Evolutionary conservation across 2,797 vertebrate genomes (phyloP).

Genomic region (Schizothorax lantsangensis): DNA sequence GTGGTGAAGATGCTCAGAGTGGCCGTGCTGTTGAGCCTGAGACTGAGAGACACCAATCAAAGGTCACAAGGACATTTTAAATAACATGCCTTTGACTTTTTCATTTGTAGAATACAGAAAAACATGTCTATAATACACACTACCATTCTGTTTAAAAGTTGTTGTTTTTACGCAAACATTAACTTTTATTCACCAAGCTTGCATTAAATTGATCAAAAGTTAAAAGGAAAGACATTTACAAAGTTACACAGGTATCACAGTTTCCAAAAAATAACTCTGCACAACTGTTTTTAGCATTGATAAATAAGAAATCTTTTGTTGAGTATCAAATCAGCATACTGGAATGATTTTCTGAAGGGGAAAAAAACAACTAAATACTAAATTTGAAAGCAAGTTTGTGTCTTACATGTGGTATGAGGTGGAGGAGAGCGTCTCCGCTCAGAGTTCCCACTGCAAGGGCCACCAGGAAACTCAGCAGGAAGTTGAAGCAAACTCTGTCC

Average conservation of each 20-base stretch:
- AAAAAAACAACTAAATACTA: not conserved
- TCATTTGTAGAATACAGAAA: not conserved
- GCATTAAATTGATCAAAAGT: not conserved
- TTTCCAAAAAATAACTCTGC: not conserved
- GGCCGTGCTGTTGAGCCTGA: slow-evolving; percentile 68
- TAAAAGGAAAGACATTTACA: slow-evolving; percentile 1
- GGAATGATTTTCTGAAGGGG: not conserved
- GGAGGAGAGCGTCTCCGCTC: slow-evolving; percentile 95
- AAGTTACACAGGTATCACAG: not conserved
- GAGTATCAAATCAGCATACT: not conserved
- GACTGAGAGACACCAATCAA: slow-evolving; percentile 67
- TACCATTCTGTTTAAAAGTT: not conserved
- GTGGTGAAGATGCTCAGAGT: slow-evolving; percentile 73
- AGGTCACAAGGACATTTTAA: not conserved
- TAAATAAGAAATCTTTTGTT: not conserved
- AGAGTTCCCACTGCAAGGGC: slow-evolving; percentile 94
- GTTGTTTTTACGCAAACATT: not conserved
- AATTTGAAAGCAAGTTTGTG: not conserved
- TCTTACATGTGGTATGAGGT: slow-evolving; percentile 96
- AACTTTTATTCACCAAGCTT: not conserved
- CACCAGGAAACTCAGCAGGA: slow-evolving; percentile 96
- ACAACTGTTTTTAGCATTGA: not conserved
- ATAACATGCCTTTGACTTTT: not conserved
- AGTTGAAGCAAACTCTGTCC: slow-evolving; percentile 95
- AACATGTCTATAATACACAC: too few relatives aligned